A percentile compares a stretch with the other conserved stretches of the same genome.
phyloP scores from a whole-genome alignment of 1,140 invertebrate genomes.

The Euglossa dilemma region DNA sequence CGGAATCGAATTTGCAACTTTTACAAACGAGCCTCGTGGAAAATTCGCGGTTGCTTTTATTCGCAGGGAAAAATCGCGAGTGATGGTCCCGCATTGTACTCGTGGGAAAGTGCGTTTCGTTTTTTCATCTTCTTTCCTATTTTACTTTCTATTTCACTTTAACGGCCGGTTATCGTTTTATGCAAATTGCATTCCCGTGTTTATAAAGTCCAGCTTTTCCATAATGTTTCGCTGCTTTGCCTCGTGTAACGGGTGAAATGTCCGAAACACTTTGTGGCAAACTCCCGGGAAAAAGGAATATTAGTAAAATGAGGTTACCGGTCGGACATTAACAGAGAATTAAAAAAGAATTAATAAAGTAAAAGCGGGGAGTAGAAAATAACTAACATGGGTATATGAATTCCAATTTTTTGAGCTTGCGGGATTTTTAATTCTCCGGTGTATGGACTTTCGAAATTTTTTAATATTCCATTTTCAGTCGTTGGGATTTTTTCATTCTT shows the following conservation, averaged over 20 bases:
- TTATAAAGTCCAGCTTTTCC: neutral
- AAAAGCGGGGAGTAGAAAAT: too few species aligned
- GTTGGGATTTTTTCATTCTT: too few species aligned
- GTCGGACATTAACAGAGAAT: too few species aligned
- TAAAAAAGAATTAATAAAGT: too few species aligned
- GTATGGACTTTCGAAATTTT: too few species aligned
- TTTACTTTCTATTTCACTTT: neutral
- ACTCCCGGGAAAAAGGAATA: too few species aligned
- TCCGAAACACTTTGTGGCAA: neutral
- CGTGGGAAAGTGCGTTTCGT: neutral
- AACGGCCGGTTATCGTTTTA: slow-evolving; percentile 33
- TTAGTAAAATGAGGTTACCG: too few species aligned
- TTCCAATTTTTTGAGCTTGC: too few species aligned
- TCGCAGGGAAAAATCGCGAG: neutral
- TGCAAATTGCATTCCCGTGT: slow-evolving; percentile 19
- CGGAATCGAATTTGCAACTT: slow-evolving; percentile 26
- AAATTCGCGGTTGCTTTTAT: neutral
- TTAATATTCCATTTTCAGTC: too few species aligned
- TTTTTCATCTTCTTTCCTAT: neutral
- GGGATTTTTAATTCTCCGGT: too few species aligned
- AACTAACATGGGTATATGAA: too few species aligned
- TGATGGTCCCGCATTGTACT: neutral
- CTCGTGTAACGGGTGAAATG: neutral
- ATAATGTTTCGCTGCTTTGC: neutral
- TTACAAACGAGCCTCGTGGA: neutral